These are phyloP conservation scores for Romanomermis culicivorax DNA, from an alignment of 2,888 invertebrate species.

Conservation along the genomic window DNA sequence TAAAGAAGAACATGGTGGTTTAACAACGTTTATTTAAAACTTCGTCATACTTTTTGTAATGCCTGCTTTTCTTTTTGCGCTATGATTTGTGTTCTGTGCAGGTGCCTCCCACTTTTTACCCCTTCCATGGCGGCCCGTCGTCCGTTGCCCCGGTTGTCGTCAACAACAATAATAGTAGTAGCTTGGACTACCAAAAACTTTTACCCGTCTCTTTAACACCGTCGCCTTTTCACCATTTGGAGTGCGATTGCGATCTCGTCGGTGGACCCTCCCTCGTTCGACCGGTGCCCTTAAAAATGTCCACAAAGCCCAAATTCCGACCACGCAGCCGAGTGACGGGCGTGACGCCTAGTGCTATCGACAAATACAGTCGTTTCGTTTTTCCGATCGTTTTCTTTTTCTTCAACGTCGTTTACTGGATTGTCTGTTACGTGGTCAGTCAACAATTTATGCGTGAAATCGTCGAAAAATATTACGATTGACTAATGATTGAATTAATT, in stretches of 20 bases:
- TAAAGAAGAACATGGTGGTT: no score
- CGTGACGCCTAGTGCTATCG: conserved; percentile 88
- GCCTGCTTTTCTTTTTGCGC: no score
- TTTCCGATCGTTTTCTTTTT: conserved; percentile 95
- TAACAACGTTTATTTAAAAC: no score
- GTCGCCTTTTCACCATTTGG: neutral
- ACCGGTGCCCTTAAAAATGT: neutral
- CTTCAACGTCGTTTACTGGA: conserved; percentile 44
- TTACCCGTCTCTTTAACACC: neutral
- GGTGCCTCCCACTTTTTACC: neutral
- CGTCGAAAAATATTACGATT: no score
- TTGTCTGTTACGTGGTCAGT: neutral
- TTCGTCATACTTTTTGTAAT: no score
- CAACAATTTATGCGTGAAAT: neutral
- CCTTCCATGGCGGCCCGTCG: no score
- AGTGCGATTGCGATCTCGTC: conserved; percentile 5
- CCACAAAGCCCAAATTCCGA: neutral
- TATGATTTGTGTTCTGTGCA: no score
- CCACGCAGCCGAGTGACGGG: conserved; percentile 1
- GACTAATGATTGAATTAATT: no score
- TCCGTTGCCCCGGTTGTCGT: neutral
- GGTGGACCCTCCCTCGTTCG: no score
- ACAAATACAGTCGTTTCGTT: conserved; percentile 92
- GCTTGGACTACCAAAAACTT: neutral
- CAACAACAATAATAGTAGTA: neutral